Conservation (phyloP, 1,140 invertebrate genomes). For the Bathynomus jamesi region DNA sequence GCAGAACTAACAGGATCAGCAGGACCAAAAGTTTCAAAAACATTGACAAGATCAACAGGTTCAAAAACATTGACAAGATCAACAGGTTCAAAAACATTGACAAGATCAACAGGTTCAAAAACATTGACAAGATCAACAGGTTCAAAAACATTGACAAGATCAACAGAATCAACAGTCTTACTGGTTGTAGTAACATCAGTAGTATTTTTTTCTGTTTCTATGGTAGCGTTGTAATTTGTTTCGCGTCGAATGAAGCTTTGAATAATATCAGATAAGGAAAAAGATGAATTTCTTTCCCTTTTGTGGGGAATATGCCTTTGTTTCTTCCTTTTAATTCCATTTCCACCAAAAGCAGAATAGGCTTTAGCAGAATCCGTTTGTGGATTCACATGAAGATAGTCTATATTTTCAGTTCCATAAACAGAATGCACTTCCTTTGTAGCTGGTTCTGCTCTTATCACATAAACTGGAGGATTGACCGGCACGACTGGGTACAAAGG, state of each 20-base stretch:
- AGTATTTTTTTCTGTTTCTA: background rate
- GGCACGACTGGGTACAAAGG: constrained; percentile 30
- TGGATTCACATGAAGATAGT: constrained; percentile 32
- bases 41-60: no score
- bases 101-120: no score
- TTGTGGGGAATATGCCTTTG: background rate
- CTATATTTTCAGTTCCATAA: constrained; percentile 33
- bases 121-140: no score
- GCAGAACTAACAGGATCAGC: background rate
- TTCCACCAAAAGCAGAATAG: constrained; percentile 1
- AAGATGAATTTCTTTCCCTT: background rate
- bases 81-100: no score
- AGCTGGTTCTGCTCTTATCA: constrained; percentile 20
- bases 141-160: no score
- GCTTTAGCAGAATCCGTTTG: constrained; percentile 18
- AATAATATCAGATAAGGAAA: background rate
- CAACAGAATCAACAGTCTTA: no score
- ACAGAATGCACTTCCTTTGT: constrained; percentile 24
- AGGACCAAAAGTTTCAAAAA: no score
- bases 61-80: no score
- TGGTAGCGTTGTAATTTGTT: background rate
- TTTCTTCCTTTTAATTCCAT: background rate
- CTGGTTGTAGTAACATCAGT: background rate
- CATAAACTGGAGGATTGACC: constrained; percentile 31
- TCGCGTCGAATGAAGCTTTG: background rate